Conservation (phyloP, 2,113 vertebrate species). For the Menidia beryllina region DNA sequence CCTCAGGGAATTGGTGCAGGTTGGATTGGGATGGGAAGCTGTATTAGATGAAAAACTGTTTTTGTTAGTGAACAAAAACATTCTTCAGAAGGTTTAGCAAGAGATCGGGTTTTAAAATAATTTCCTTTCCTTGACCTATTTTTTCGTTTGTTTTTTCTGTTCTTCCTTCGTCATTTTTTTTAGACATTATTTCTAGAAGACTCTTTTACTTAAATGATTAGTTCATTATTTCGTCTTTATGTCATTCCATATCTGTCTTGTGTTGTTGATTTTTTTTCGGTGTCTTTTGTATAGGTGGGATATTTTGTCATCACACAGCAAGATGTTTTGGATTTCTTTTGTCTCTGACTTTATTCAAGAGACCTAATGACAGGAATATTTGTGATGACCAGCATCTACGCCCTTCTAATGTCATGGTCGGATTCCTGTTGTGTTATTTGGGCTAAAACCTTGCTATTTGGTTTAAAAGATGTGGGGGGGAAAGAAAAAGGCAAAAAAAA, state of each 20-base stretch:
- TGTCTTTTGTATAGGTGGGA: too few species aligned
- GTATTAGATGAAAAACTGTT: conserved; percentile 10
- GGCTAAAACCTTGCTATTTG: background rate
- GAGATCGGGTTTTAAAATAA: background rate
- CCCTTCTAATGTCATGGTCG: background rate
- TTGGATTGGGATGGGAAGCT: conserved; percentile 22
- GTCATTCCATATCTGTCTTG: background rate
- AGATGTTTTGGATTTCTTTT: too few species aligned
- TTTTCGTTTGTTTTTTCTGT: background rate
- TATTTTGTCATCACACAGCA: too few species aligned
- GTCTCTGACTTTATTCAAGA: too few species aligned
- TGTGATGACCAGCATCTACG: too few species aligned
- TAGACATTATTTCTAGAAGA: too few species aligned
- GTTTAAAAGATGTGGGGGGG: too few species aligned
- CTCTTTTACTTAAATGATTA: too few species aligned
- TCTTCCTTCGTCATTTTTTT: too few species aligned
- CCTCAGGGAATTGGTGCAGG: conserved; percentile 34
- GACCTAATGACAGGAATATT: too few species aligned
- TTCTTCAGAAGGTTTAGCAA: background rate
- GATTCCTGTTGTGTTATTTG: background rate
- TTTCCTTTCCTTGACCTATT: background rate
- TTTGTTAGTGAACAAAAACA: conserved; percentile 16
- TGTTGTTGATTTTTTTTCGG: too few species aligned
- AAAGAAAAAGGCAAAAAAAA: too few species aligned
- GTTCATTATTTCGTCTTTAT: background rate